Evolutionary conservation across 2,113 vertebrate genomes (phyloP).

Genomic region (Symphodus melops): DNA sequence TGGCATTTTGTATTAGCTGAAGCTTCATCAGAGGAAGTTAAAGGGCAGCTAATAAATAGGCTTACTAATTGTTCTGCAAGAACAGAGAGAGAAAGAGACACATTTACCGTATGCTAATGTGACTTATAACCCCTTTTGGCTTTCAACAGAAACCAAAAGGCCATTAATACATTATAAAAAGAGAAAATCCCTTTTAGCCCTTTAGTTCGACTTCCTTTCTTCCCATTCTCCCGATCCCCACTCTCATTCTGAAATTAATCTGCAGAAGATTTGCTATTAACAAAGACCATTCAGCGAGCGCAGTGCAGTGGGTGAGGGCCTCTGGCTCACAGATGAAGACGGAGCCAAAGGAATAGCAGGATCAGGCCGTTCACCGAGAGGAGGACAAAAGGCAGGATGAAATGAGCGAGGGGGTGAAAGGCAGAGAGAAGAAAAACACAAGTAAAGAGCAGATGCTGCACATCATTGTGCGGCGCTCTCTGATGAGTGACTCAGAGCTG

Average conservation of each 20-base stretch:
- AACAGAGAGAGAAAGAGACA: constrained; percentile 42
- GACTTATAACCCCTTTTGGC: constrained; percentile 75
- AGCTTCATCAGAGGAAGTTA: constrained; percentile 60
- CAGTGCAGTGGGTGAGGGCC: constrained; percentile 42
- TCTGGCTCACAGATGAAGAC: constrained; percentile 53
- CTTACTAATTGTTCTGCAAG: constrained; percentile 72
- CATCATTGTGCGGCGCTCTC: constrained; percentile 25
- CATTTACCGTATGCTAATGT: constrained; percentile 77
- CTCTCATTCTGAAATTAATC: constrained; percentile 78
- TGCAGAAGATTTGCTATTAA: constrained; percentile 75
- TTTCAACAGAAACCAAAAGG: constrained; percentile 68
- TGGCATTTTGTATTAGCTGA: constrained; percentile 57
- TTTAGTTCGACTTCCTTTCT: constrained; percentile 65
- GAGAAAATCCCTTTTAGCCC: constrained; percentile 71
- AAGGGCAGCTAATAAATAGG: constrained; percentile 72
- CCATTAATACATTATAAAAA: constrained; percentile 76
- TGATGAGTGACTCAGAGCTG: constrained; percentile 40
- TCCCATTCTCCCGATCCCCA: constrained; percentile 54
- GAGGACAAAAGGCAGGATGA: constrained; percentile 57
- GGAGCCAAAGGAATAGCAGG: constrained; percentile 36
- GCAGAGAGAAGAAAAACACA: constrained; percentile 19
- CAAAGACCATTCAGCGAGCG: constrained; percentile 70
- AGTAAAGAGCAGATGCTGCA: constrained; percentile 35
- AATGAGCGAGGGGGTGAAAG: constrained; percentile 45
- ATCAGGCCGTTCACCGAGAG: constrained; percentile 41